A percentile compares a stretch with the other conserved stretches of the same genome.
Conservation (phyloP, 2,888 invertebrate species). For the Apoderus coryli region DNA sequence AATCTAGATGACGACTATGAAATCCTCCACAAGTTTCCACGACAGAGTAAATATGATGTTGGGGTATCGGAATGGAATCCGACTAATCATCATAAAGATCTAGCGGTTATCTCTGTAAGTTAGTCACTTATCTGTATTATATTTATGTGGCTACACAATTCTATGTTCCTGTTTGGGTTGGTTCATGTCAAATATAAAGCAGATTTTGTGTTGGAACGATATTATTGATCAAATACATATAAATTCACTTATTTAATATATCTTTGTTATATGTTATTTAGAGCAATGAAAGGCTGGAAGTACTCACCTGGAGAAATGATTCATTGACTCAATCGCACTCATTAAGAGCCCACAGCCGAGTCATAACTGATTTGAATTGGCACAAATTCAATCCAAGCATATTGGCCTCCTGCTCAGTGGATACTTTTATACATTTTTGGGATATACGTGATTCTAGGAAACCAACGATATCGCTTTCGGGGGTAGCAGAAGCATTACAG, state of each 20-base stretch:
- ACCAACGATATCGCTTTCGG: constrained; percentile 71
- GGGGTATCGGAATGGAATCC: constrained; percentile 89
- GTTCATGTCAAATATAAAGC: too few species aligned
- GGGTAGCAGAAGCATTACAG: constrained; percentile 84
- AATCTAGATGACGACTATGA: constrained; percentile 57
- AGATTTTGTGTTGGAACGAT: too few species aligned
- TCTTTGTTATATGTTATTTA: too few species aligned
- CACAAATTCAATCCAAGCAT: constrained; percentile 62
- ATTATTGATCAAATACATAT: too few species aligned
- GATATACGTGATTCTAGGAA: constrained; percentile 75
- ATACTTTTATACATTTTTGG: constrained; percentile 89
- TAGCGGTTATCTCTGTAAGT: constrained; percentile 79
- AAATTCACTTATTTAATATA: too few species aligned
- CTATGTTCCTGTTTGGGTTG: too few species aligned
- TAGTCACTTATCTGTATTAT: too few species aligned
- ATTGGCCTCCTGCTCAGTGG: constrained; percentile 82
- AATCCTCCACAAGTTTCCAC: constrained; percentile 59
- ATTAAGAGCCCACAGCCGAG: constrained; percentile 67
- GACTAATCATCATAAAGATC: constrained; percentile 56
- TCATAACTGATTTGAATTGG: constrained; percentile 87
- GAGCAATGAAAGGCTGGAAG: constrained; percentile 80
- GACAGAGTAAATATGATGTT: constrained; percentile 88
- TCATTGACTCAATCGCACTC: constrained; percentile 52
- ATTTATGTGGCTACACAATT: too few species aligned
- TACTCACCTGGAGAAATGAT: constrained; percentile 62